Evolutionary conservation across 2,888 invertebrate genomes (phyloP), one percentile per base, ranked within the genome.

Genomic region (Eugnorisma glareosa): DNA sequence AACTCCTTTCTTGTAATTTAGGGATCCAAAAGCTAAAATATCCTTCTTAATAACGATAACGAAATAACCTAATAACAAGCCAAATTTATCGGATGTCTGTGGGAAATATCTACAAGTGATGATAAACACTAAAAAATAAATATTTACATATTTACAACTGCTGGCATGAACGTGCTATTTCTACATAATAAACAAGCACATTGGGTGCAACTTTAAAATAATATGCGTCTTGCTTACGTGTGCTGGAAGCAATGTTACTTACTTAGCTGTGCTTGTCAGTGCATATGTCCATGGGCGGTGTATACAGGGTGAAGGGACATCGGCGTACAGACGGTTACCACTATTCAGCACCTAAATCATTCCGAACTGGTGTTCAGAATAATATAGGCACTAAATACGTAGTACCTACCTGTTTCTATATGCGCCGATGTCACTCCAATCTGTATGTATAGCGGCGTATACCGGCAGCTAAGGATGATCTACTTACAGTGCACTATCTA

Each of bases 401-500:
- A 31, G 31, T 18, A 18, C 31, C 18, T 18, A 18, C 31, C 18
- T 8, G 15, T 57, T 57, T 18, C n/a, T n/a, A n/a, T n/a, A 18
- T 59, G 59, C 1, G 15, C 18, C 59, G 8, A 8, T 31, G 31
- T 59, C 7, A 8, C 7, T 8, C 31, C 18, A 59, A 18, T 18
- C 18, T 18, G 35, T 48, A 75, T 81, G 77, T 76, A 75, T 79
- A 82, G 86, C 79, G 68, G 68, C 71, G 77, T 88, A 70, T 77
- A 66, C 70, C 77, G 64, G 77, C 83, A 84, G 77, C 79, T 69
- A 86, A 80, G 37, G 68, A 87, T 89, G 82, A 75, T 72, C 48
- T 88, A 89, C 83, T 81, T 89, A 89, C 91, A 89, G 43, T 71
- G 80, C 81, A 76, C 81, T 85, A 76, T 80, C 84, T 85, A 85